Evolutionary conservation across 2,113 vertebrate species (phyloP), one percentile per base, ranked within the genome.

Genomic region (Paratilapia polleni): DNA sequence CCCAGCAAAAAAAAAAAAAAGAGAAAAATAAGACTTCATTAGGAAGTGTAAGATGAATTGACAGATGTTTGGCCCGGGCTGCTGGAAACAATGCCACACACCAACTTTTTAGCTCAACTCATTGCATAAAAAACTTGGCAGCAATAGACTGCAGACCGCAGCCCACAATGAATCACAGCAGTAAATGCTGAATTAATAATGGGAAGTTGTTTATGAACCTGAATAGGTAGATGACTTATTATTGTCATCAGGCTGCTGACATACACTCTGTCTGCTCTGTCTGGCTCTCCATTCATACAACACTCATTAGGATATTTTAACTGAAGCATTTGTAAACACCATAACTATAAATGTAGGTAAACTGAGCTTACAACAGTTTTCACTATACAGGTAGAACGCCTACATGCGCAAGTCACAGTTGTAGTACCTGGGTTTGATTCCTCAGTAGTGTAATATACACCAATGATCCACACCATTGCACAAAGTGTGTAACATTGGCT

Each of bases 21-120:
- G 57, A 34, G 47, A 34, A 2, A 34, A 56, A 54, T 38, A 56
- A 14, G 2, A 79, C 41, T 91, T 93, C 84, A 93, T 92, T 91
- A 88, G 81, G 79, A 93, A 89, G 91, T 91, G 93, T 75, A 61
- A 92, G 77, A 85, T 82, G 84, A 93, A 92, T 77, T 91, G 92
- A 92, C 93, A 93, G 89, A 83, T 83, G 59, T 68, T 92, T 93
- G 92, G 92, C 93, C 5, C 17, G 6, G 14, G 70, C 22, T 24
- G 43, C 62, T 78, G 79, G 78, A 85, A 89, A 91, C 64, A 66
- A 76, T 77, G 78, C 78, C 87, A 87, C 89, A 82, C 88, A 83
- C 66, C 36, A 56, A 77, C 66, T 12, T 76, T 63, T 75, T 64
- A 62, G 49, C 80, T 62, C n/a, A 66, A 19, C 43, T 59, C 81